Percentiles rank a stretch among this genome's conserved stretches.
phyloP scores from a whole-genome alignment of 2,888 invertebrate species.

The Coremacera marginata region DNA sequence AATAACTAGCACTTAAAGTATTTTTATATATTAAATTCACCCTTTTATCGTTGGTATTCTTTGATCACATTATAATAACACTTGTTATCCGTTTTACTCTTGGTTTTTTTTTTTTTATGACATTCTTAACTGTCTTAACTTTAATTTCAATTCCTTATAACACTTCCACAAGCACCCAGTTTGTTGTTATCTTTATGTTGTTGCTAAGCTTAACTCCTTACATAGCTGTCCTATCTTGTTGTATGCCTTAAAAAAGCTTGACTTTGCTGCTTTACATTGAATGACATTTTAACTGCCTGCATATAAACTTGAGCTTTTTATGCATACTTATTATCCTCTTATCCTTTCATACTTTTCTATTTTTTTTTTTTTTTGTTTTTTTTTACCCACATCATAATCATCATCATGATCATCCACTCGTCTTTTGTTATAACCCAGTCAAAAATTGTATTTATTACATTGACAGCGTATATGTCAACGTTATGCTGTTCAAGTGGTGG shows the following conservation, averaged over 20 bases:
- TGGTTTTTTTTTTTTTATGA: not conserved
- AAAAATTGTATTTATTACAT: constrained; percentile 55
- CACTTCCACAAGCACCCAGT: not conserved
- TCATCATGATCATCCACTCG: not conserved
- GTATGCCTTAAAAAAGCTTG: not conserved
- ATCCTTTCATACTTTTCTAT: not conserved
- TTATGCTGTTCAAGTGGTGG: too few relatives aligned
- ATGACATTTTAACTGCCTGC: constrained; percentile 56
- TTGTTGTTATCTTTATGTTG: not conserved
- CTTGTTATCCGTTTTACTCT: not conserved
- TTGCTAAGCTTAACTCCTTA: not conserved
- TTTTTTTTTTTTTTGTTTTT: constrained; percentile 1
- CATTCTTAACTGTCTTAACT: not conserved
- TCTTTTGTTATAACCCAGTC: constrained; percentile 14
- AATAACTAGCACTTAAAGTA: too few relatives aligned
- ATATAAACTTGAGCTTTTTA: constrained; percentile 56
- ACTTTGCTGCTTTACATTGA: constrained; percentile 33
- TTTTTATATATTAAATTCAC: too few relatives aligned
- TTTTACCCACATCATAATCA: not conserved
- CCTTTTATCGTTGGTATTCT: not conserved
- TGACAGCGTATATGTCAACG: constrained; percentile 46
- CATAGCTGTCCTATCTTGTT: not conserved
- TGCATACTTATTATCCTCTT: constrained; percentile 52
- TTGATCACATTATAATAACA: not conserved
- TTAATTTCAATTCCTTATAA: not conserved